Evolutionary conservation across 2,888 invertebrate genomes (phyloP).

Genomic region (Elgonia sp.): DNA sequence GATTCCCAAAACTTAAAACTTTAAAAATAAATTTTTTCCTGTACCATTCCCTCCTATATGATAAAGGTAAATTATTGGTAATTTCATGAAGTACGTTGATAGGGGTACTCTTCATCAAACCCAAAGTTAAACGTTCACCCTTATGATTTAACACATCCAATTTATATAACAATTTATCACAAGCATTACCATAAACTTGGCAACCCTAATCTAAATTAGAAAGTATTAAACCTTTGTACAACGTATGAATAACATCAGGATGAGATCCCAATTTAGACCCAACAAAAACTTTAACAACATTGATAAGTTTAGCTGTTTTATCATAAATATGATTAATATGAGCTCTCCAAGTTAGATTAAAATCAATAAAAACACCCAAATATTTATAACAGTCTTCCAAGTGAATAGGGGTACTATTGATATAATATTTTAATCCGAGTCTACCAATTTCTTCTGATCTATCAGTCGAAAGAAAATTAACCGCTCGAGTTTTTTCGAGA

Average conservation of each 20-base stretch:
- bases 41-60: neutral
- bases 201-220: neutral
- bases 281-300: neutral
- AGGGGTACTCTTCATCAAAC: neutral
- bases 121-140: neutral
- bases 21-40: neutral
- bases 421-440: neutral
- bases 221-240: neutral
- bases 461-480: no score
- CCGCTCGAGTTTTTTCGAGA: no score
- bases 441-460: no score
- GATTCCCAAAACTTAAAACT: neutral
- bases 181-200: neutral
- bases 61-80: neutral
- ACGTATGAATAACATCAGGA: neutral
- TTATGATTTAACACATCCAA: constrained; percentile 4
- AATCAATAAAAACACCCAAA: neutral
- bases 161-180: neutral
- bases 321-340: constrained; percentile 1
- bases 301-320: neutral
- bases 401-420: neutral
- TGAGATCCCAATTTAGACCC: neutral
- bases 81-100: neutral
- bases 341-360: neutral
- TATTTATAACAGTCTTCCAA: neutral